Base-by-base conservation (phyloP, 2,888 invertebrate genomes). In the Beris chalybata region DNA sequence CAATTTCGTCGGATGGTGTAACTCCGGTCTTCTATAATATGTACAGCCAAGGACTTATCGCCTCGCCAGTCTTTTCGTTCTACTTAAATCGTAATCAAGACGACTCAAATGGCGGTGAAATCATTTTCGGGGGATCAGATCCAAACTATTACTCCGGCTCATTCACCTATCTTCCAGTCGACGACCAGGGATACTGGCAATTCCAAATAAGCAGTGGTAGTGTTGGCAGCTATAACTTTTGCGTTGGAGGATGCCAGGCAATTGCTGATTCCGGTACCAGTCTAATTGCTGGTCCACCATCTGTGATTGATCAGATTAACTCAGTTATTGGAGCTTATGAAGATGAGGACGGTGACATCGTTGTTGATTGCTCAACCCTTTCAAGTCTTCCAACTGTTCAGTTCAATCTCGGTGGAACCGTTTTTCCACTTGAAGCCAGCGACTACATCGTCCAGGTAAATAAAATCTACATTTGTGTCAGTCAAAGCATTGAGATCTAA, bases 201-300 rank as follows among this genome's bases (percentile, higher is more conserved):
- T 93, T 99, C 82, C 85, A 85, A 77, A 91, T 99, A 92, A 94
- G 97, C 78, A 82, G 82, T 12, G 82, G 92, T 6, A 70, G 76
- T 54, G 76, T 91, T 67, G 84, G 82, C 29, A 82, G 83, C 2
- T 74, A 83, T 32, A 74, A 78, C 50, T 88, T 91, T 79, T 96
- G 96, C 78, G 73, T 82, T 4, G 81, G 86, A 73, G 96, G 97
- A 4, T 99, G 98, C 79, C 86, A 94, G 81, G 97, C 95, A 9
- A 96, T 97, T 81, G 96, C 95, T 29, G 95, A 97, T 82, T 95
- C 96, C 44, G 97, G 97, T 73, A 99, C 99, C 71, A 97, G 96
- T 65, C 87, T 99, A 65, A 89, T 99, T 76, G 96, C 93, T 71
- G 97, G 97, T 13, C 98, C 99, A 29, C 76, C 85, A 29, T 80